Conservation (phyloP, 2,113 vertebrate genomes). For the Tychaedon coryphoeus region DNA sequence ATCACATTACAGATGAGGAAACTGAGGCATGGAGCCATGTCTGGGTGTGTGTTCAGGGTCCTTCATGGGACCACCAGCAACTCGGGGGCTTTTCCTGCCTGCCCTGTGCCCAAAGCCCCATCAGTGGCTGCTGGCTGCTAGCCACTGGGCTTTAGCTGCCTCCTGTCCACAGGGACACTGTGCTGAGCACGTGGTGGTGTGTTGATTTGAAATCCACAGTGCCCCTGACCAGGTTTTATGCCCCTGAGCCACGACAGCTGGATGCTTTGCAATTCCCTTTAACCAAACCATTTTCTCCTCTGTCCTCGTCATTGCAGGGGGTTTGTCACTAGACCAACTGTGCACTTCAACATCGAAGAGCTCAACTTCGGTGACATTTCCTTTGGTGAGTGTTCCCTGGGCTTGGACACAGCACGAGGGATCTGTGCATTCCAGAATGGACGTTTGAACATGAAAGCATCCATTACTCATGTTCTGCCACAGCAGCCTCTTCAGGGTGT, state of each 20-base stretch:
- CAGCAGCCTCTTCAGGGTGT: not conserved
- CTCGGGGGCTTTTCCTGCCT: not conserved
- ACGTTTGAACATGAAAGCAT: not conserved
- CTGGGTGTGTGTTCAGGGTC: not conserved
- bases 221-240: not conserved
- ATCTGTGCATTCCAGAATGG: fast-evolving
- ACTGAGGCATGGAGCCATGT: not conserved
- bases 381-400: slow-evolving; percentile 79
- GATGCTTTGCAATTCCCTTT: not conserved
- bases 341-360: slow-evolving; percentile 78
- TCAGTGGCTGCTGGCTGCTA: not conserved
- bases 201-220: not conserved
- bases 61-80: not conserved
- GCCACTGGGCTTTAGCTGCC: not conserved
- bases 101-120: not conserved
- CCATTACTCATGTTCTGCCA: not conserved
- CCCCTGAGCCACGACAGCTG: fast-evolving
- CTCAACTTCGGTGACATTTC: slow-evolving; percentile 84
- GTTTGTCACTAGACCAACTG: slow-evolving; percentile 78
- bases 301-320: slow-evolving; percentile 73
- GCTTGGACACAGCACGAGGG: not conserved
- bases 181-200: not conserved
- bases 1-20: not conserved
- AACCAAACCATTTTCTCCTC: not conserved
- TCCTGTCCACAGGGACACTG: fast-evolving